Conservation (phyloP, 2,113 vertebrate species). For the Cynoglossus semilaevis region DNA sequence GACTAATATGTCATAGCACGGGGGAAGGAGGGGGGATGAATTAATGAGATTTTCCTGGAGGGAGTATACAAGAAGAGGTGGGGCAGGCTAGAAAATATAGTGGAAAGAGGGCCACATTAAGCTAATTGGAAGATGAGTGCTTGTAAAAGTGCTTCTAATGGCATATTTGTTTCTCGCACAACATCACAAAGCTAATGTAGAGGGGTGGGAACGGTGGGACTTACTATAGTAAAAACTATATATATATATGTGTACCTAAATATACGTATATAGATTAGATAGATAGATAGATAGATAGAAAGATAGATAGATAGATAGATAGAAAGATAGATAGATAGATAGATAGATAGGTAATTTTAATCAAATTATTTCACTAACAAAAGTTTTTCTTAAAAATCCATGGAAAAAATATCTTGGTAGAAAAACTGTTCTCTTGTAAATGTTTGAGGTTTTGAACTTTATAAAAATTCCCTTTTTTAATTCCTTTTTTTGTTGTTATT, state of each 20-base stretch:
- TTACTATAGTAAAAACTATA: conserved; percentile 77
- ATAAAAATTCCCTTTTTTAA: conserved; percentile 73
- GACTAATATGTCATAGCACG: conserved; percentile 99
- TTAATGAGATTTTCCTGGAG: conserved; percentile 82
- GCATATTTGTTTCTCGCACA: conserved; percentile 95
- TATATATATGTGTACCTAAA: too few species aligned
- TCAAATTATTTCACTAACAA: too few species aligned
- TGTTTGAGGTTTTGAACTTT: conserved; percentile 37
- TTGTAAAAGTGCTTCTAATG: conserved; percentile 99
- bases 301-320: too few species aligned
- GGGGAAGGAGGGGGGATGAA: conserved; percentile 80
- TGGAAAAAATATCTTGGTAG: conserved; percentile 23
- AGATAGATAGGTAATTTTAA: too few species aligned
- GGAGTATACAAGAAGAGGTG: conserved; percentile 75
- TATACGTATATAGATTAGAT: too few species aligned
- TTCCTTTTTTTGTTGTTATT: conserved; percentile 61
- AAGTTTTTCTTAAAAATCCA: too few species aligned
- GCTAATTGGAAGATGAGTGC: conserved; percentile 99
- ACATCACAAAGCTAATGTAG: conserved; percentile 85
- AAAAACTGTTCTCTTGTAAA: conserved; percentile 42
- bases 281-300: too few species aligned
- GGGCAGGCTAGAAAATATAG: conserved; percentile 94
- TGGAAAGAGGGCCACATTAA: conserved; percentile 91
- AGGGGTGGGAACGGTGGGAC: conserved; percentile 86
- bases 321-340: too few species aligned